Evolutionary conservation across 2,113 vertebrate genomes (phyloP), one percentile per base, ranked within the genome.

Genomic region (Butorides virescens): DNA sequence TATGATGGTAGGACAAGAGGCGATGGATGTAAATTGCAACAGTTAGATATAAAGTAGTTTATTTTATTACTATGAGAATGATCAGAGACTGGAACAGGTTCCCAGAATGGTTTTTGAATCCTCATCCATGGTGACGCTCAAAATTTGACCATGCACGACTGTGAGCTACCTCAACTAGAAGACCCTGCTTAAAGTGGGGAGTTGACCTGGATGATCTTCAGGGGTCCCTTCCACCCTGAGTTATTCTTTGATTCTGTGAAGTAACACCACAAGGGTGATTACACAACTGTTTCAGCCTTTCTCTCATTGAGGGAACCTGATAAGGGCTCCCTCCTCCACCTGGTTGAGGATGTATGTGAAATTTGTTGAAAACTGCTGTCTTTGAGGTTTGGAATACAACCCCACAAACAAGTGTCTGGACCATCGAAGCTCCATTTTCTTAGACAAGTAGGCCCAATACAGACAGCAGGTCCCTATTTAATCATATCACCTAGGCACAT

Each of bases 121-220:
- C 42, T 36, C 71, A 5, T 66, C 42, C 16, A 11, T 27, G 9
- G 11, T 1, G 1, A 44, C 39, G 25, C 10, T 89, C 30, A 87
- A 27, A 58, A 63, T 62, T 85, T 75, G 37, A 27, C 42, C 62
- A 1, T n/a, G 42, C 1, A 0, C 0, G 2, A 2, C 3, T 9
- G 13, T 7, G 17, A 49, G 34, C 34, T 77, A 42, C 29, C 17
- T 86, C 15, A 37, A 53, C n/a, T 81, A 46, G 22, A 59, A 77
- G 13, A 56, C 5, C 7, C 9, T n/a, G 30, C 13, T 67, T 68
- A 56, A 77, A 66, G 37, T 2, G 17, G 10, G 12, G 26, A 72
- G 11, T 39, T 93, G 36, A 52, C 4, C 7, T 63, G 29, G 21
- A 18, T 71, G 19, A 42, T 55, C 23, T 27, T 27, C 27, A 65